These are phyloP conservation scores for Etheostoma spectabile DNA, from an alignment of 2,113 vertebrate genomes.

Conservation along the genomic window DNA sequence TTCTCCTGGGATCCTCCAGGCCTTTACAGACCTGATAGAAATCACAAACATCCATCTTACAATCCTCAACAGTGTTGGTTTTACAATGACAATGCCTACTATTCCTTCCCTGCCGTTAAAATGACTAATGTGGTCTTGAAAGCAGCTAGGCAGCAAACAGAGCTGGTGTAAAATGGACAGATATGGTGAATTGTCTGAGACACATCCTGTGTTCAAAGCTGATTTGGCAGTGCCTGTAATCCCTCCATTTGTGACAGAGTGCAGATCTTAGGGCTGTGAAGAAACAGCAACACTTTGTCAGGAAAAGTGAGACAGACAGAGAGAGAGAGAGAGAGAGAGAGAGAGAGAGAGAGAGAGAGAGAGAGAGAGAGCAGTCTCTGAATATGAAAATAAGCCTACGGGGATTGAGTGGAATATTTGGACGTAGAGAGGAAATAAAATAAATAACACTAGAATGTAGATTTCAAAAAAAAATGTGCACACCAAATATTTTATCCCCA, in stretches of 20 bases:
- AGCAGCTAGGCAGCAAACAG: slow-evolving; percentile 15
- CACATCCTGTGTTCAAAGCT: slow-evolving; percentile 29
- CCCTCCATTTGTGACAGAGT: slow-evolving; percentile 28
- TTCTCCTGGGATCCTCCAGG: slow-evolving; percentile 31
- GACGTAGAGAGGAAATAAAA: background rate
- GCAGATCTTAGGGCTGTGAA: slow-evolving; percentile 14
- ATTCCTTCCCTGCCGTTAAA: background rate
- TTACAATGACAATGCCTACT: background rate
- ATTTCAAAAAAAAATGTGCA: slow-evolving; percentile 2
- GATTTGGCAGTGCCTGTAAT: slow-evolving; percentile 26
- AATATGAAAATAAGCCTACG: background rate
- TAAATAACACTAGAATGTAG: background rate
- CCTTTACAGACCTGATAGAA: slow-evolving; percentile 22
- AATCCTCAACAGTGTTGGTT: background rate
- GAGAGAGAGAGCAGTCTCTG: background rate
- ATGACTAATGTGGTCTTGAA: background rate
- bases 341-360: background rate
- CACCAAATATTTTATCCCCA: slow-evolving; percentile 23
- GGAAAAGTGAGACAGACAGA: slow-evolving; percentile 11
- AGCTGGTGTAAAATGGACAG: slow-evolving; percentile 14
- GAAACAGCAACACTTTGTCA: slow-evolving; percentile 8
- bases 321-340: background rate
- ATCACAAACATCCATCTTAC: background rate
- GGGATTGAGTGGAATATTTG: background rate
- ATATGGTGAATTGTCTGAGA: slow-evolving; percentile 23